These are phyloP conservation scores for Chaetodon trifasciatus DNA, from an alignment of 2,797 vertebrate species.

Conservation along the genomic window DNA sequence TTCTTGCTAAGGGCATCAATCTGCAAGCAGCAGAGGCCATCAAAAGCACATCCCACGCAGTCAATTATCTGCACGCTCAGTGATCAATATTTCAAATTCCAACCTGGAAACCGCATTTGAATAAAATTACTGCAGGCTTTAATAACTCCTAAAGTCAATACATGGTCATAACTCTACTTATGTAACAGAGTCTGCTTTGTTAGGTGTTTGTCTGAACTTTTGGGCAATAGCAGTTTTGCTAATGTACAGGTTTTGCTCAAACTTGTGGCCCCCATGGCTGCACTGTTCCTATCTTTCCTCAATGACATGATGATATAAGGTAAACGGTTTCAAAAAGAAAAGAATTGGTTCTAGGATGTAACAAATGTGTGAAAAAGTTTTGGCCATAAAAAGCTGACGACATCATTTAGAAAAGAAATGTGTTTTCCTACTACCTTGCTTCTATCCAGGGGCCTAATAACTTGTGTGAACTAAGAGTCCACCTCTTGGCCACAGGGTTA, in stretches of 20 bases:
- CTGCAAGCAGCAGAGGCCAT: conserved; percentile 27
- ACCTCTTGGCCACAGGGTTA: conserved; percentile 74
- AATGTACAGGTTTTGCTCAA: conserved; percentile 43
- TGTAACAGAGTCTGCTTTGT: conserved; percentile 37
- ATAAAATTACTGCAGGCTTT: conserved; percentile 14
- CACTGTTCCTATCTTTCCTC: conserved; percentile 29
- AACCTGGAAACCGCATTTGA: conserved; percentile 23
- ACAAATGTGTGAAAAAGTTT: conserved; percentile 71
- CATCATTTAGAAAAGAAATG: conserved; percentile 81
- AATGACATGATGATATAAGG: conserved; percentile 66
- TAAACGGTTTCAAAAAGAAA: conserved; percentile 57
- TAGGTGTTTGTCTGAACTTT: conserved; percentile 45
- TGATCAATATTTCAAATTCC: conserved; percentile 26
- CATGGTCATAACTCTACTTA: conserved; percentile 10
- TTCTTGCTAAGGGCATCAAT: conserved; percentile 46
- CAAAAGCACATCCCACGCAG: not conserved
- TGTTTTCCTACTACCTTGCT: conserved; percentile 70
- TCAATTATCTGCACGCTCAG: not conserved
- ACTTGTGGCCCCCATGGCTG: conserved; percentile 43
- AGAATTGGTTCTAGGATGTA: conserved; percentile 44
- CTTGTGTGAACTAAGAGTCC: conserved; percentile 74
- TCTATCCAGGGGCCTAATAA: conserved; percentile 78
- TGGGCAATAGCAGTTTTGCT: conserved; percentile 25
- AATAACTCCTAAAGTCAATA: conserved; percentile 20
- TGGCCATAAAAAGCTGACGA: conserved; percentile 69